A percentile compares a stretch with the other conserved stretches of the same genome.
Evolutionary conservation across 1,140 invertebrate genomes (phyloP).

Genomic region (Armadillidium nasatum): DNA sequence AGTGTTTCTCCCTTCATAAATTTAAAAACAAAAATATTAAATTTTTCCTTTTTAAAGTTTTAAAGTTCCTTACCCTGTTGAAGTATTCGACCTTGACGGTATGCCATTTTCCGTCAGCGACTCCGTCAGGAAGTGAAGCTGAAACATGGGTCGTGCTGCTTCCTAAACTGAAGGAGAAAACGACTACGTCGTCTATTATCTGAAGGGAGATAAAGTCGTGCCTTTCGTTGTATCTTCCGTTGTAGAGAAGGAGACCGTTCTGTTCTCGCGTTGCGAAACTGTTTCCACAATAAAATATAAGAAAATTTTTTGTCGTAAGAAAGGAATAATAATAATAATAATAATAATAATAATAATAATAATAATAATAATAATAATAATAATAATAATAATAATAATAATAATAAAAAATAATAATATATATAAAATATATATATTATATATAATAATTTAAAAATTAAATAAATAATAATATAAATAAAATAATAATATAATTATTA

Average conservation of each 20-base stretch:
- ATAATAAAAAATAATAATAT: too few species aligned
- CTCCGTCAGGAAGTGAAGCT: constrained; percentile 63
- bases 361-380: too few species aligned
- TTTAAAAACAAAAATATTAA: background rate
- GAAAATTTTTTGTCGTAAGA: too few species aligned
- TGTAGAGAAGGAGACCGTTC: constrained; percentile 85
- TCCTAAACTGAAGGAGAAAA: constrained; percentile 88
- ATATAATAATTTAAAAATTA: too few species aligned
- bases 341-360: too few species aligned
- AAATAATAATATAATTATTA: too few species aligned
- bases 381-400: too few species aligned
- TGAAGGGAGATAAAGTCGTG: constrained; percentile 94
- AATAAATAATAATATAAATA: too few species aligned
- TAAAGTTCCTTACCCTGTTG: constrained; percentile 64
- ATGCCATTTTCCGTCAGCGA: constrained; percentile 91
- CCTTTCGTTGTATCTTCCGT: constrained; percentile 89
- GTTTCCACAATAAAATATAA: background rate
- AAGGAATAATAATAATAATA: too few species aligned
- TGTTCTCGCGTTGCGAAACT: constrained; percentile 79
- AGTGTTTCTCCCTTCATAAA: background rate
- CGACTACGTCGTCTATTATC: constrained; percentile 65
- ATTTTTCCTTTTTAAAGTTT: too few species aligned
- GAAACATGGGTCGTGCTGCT: constrained; percentile 63
- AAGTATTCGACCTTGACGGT: constrained; percentile 79
- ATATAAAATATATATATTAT: too few species aligned